Evolutionary conservation across 2,888 invertebrate genomes (phyloP), one percentile per base, ranked within the genome.

Genomic region (Acutogordius australiensis): DNA sequence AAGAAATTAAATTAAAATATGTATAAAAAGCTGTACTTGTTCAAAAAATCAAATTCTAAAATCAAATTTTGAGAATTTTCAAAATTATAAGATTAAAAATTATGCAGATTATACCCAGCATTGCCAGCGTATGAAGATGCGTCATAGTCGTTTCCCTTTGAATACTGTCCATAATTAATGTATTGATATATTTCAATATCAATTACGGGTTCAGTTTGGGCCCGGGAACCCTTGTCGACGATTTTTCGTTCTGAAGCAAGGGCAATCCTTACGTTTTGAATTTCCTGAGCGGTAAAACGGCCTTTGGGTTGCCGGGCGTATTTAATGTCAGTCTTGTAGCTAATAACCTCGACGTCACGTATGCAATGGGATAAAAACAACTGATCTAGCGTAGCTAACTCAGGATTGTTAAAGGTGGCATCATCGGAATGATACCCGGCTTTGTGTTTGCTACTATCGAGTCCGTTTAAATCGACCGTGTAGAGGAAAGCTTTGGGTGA

Each of bases 171-270:
- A 51, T 51, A 51, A 51, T 51, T 51, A n/a, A 4, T 23, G 23
- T 21, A 51, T 21, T 51, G 18, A 26, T 51, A 51, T n/a, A 51
- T 51, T 51, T 51, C 51, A 23, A 51, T 51, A 23, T 51, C 51
- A 21, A 51, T 51, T 51, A 21, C 23, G 23, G 51, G 51, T 51
- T 51, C n/a, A 4, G 51, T 51, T 51, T 51, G 4, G 13, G 23
- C 4, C 23, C 4, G 8, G 4, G 13, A 4, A n/a, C n/a, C n/a
- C n/a, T n/a, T n/a, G n/a, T n/a, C n/a, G n/a, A n/a, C n/a, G 8
- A 51, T 51, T 8, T 4, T 4, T 23, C 51, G 8, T 51, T 51
- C 51, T 4, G 51, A 51, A 8, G 51, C 51, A 13, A 51, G 4
- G 8, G 23, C 51, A 4, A 51, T 37, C 18, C 37, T 37, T 13